phyloP scores from a whole-genome alignment of 1,140 invertebrate genomes.

The Sminthurides bifidus region DNA sequence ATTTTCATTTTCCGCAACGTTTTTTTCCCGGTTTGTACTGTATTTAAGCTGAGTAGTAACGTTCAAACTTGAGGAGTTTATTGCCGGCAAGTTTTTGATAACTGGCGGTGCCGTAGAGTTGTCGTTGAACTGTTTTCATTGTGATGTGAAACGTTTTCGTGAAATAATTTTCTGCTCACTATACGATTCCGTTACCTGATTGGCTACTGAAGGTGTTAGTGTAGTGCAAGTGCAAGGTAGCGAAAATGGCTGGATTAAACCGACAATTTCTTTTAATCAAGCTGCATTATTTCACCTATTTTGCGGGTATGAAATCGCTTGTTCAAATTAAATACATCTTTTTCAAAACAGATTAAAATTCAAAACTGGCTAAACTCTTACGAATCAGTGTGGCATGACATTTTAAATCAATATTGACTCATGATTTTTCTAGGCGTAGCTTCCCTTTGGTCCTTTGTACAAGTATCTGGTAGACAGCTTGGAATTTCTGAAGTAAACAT shows the following conservation, averaged over 20 bases:
- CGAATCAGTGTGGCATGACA: background rate
- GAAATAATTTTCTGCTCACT: too few relatives aligned
- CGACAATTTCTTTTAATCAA: conserved; percentile 64
- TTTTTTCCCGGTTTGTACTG: too few relatives aligned
- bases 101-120: too few relatives aligned
- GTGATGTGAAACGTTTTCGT: too few relatives aligned
- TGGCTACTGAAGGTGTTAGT: too few relatives aligned
- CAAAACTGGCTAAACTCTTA: background rate
- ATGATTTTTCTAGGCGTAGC: conserved; percentile 47
- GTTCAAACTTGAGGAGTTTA: too few relatives aligned
- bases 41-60: too few relatives aligned
- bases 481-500: conserved; percentile 65
- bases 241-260: conserved; percentile 38
- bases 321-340: background rate
- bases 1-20: too few relatives aligned
- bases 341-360: background rate
- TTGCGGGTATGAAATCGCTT: conserved; percentile 54
- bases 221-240: conserved; percentile 45
- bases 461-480: conserved; percentile 64
- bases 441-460: conserved; percentile 66
- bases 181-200: too few relatives aligned
- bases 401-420: background rate
- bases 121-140: too few relatives aligned
- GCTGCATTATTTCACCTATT: conserved; percentile 75
- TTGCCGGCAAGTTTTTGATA: too few relatives aligned